phyloP scores from a whole-genome alignment of 2,113 vertebrate species.

The Tragelaphus imberbis region DNA sequence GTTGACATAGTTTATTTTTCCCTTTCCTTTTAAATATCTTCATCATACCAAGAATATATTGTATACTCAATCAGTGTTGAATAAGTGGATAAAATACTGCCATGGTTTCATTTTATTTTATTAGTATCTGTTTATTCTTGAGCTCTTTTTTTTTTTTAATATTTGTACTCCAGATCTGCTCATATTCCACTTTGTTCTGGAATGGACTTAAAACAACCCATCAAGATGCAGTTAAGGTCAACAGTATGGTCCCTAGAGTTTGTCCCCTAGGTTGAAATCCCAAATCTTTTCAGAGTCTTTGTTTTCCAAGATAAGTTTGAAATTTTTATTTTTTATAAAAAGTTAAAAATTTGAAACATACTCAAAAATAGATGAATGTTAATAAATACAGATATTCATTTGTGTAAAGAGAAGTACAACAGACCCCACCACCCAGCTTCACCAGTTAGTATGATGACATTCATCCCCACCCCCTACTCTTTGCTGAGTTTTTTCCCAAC shows the following conservation, averaged over 20 bases:
- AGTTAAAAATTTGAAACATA: not conserved
- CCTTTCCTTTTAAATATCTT: not conserved
- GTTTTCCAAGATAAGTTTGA: not conserved
- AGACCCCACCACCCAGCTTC: not conserved
- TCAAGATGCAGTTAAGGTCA: not conserved
- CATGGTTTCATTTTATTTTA: not conserved
- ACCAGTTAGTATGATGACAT: not conserved
- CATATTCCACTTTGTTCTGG: not conserved
- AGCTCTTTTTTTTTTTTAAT: not conserved
- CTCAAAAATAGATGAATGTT: not conserved
- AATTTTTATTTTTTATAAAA: not conserved
- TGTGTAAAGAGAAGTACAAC: not conserved
- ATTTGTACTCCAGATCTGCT: slow-evolving; percentile 1
- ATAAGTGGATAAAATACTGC: not conserved
- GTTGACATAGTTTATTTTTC: not conserved
- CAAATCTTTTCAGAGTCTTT: not conserved
- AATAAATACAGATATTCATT: not conserved
- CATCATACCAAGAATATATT: not conserved
- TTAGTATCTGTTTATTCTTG: not conserved
- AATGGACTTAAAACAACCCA: not conserved
- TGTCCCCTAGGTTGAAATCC: not conserved
- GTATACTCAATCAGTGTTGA: not conserved
- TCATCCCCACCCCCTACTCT: not conserved
- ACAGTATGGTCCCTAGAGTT: not conserved
- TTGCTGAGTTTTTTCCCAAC: not conserved